phyloP scores from a whole-genome alignment of 2,113 vertebrate species.

The Cottus gobio region DNA sequence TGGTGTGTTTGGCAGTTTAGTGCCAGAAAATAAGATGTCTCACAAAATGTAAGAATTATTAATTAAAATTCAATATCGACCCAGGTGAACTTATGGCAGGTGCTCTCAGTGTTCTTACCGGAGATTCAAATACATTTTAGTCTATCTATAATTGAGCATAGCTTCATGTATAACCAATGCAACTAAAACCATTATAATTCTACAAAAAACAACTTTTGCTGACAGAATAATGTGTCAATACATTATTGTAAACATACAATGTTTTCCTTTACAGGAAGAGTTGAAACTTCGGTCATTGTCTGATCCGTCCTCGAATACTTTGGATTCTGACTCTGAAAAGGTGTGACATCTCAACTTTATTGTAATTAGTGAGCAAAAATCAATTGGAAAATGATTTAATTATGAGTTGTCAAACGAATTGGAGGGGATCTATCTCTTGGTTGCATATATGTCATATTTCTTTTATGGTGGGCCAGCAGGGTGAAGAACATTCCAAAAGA shows the following conservation, averaged over 20 bases:
- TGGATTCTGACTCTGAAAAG: slow-evolving; percentile 10
- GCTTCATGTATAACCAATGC: neutral
- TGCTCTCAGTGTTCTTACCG: neutral
- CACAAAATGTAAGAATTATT: neutral
- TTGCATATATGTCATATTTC: neutral
- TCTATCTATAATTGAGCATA: neutral
- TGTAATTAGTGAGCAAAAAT: neutral
- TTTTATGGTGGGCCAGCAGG: slow-evolving; percentile 32
- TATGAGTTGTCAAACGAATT: too few species aligned
- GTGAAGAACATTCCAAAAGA: neutral
- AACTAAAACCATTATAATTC: too few species aligned
- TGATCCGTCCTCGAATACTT: slow-evolving; percentile 31
- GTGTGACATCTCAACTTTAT: slow-evolving; percentile 12
- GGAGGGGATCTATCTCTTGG: neutral
- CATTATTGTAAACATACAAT: neutral
- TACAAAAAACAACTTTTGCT: neutral
- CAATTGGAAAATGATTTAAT: neutral
- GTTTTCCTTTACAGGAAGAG: neutral
- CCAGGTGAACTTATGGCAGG: neutral
- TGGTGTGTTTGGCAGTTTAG: neutral
- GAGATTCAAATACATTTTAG: neutral
- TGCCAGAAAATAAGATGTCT: neutral
- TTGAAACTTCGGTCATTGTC: slow-evolving; percentile 46
- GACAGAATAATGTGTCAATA: too few species aligned
- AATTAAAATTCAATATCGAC: neutral